Evolutionary conservation across 2,797 vertebrate genomes (phyloP).

Genomic region (Cirrhinus mrigala): DNA sequence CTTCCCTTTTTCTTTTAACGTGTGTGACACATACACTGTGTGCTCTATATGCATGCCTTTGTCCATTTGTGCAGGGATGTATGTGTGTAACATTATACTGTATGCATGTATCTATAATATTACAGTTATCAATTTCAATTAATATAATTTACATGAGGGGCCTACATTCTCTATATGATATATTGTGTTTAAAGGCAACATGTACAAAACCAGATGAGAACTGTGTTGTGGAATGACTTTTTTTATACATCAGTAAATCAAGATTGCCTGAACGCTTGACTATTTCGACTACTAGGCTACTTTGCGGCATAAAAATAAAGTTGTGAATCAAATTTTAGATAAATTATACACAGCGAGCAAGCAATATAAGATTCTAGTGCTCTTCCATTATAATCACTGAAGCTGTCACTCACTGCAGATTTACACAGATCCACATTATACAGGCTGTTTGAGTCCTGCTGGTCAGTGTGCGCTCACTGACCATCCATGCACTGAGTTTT

Average conservation of each 20-base stretch:
- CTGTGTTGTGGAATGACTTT: background rate
- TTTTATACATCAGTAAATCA: background rate
- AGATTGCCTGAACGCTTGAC: background rate
- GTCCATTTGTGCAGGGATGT: background rate
- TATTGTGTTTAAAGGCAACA: too few species aligned
- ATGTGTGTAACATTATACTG: background rate
- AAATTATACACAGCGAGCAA: background rate
- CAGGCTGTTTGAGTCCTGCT: background rate
- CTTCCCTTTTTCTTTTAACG: conserved; percentile 3
- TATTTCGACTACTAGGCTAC: background rate
- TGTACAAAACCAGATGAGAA: background rate
- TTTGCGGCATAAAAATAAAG: background rate
- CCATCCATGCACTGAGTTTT: background rate
- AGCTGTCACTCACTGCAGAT: conserved; percentile 25
- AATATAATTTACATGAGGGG: background rate
- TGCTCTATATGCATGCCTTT: background rate
- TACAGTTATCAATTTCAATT: background rate
- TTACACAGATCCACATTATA: conserved; percentile 14
- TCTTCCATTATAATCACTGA: conserved; percentile 13
- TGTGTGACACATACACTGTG: background rate
- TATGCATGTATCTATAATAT: background rate
- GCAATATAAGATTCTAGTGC: background rate
- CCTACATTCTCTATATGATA: background rate
- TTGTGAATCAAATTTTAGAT: too few species aligned
- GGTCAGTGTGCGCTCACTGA: background rate